Percentiles rank a stretch among this genome's conserved stretches.
These are phyloP conservation scores for Pao palembangensis DNA, from an alignment of 2,113 vertebrate species.

Conservation along the genomic window DNA sequence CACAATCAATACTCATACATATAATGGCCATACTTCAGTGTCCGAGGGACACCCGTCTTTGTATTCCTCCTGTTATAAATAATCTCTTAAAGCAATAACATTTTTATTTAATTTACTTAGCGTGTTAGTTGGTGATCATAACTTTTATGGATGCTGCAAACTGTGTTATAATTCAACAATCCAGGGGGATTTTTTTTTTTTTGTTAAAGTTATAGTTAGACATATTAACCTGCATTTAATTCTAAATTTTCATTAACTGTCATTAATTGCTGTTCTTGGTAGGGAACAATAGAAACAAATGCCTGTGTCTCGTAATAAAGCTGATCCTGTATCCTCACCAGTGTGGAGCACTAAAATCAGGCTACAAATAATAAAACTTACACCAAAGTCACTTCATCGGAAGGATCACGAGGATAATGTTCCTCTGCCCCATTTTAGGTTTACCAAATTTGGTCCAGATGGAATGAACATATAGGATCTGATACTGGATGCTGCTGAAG, in stretches of 20 bases:
- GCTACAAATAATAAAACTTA: constrained; percentile 14
- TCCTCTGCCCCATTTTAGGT: too few relatives aligned
- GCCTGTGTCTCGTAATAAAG: constrained; percentile 9
- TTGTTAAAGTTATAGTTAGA: too few relatives aligned
- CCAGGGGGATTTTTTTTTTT: too few relatives aligned
- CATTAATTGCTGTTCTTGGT: background rate
- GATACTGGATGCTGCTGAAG: too few relatives aligned
- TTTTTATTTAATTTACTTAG: too few relatives aligned
- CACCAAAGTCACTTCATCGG: background rate
- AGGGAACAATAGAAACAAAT: background rate
- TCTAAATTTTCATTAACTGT: too few relatives aligned
- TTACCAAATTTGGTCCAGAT: too few relatives aligned
- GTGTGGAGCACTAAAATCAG: constrained; percentile 14
- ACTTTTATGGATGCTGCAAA: too few relatives aligned
- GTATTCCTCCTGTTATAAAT: background rate
- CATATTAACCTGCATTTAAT: too few relatives aligned
- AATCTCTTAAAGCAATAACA: background rate
- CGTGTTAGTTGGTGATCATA: too few relatives aligned
- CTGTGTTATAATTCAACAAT: too few relatives aligned
- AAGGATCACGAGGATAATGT: background rate
- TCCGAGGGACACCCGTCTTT: constrained; percentile 18
- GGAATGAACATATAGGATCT: too few relatives aligned
- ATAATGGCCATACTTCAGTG: constrained; percentile 15
- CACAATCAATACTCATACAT: constrained; percentile 52
- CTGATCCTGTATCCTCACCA: constrained; percentile 23